phyloP scores from a whole-genome alignment of 2,888 invertebrate genomes.

The Xylocampa areola region DNA sequence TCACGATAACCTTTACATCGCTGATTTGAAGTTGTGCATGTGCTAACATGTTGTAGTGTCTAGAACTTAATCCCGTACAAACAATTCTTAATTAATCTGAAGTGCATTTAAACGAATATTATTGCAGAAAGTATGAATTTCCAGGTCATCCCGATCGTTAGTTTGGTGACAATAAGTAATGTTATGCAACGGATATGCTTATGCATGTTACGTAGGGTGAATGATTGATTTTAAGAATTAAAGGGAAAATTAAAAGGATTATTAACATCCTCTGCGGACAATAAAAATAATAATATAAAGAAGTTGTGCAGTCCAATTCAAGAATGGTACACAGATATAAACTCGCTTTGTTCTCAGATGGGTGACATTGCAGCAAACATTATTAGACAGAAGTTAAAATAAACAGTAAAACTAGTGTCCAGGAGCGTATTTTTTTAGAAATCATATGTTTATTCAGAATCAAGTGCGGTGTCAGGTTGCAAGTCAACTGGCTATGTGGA shows the following conservation, averaged over 20 bases:
- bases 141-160: too few species aligned
- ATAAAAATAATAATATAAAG: too few species aligned
- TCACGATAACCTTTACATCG: constrained; percentile 43
- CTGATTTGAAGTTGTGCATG: constrained; percentile 28
- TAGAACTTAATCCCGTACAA: constrained; percentile 13
- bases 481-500: constrained; percentile 62
- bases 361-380: constrained; percentile 10
- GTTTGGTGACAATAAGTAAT: too few species aligned
- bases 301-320: too few species aligned
- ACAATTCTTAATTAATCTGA: not conserved
- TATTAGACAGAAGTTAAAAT: constrained; percentile 24
- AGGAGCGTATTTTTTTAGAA: constrained; percentile 42
- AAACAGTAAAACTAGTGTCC: constrained; percentile 18
- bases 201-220: too few species aligned
- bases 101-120: not conserved
- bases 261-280: too few species aligned
- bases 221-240: too few species aligned
- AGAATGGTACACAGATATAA: not conserved
- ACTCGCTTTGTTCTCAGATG: not conserved
- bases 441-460: constrained; percentile 37
- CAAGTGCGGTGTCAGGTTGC: constrained; percentile 40
- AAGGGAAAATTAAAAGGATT: too few species aligned
- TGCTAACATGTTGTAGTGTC: constrained; percentile 1
- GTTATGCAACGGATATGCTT: too few species aligned
- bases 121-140: too few species aligned